These are phyloP conservation scores for Cyprinella venusta DNA, from an alignment of 2,797 vertebrate species.

Conservation along the genomic window DNA sequence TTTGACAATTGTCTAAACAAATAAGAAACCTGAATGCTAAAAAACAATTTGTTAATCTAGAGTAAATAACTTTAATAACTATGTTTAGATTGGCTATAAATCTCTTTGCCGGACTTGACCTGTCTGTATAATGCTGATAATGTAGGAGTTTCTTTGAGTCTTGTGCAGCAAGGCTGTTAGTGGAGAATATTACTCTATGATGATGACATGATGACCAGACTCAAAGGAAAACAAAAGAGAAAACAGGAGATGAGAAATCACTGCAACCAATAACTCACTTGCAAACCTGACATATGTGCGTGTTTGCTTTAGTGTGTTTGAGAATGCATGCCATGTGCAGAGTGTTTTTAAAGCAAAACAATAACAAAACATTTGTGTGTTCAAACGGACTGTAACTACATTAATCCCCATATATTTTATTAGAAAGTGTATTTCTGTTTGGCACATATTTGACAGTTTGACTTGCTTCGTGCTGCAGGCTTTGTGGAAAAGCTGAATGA, in stretches of 20 bases:
- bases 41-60: neutral
- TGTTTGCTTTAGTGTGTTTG: neutral
- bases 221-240: conserved; percentile 35
- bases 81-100: neutral
- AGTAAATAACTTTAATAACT: neutral
- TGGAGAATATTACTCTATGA: conserved; percentile 19
- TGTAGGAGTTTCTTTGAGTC: conserved; percentile 15
- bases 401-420: neutral
- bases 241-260: conserved; percentile 33
- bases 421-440: neutral
- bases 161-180: neutral
- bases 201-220: conserved; percentile 36
- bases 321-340: conserved; percentile 5
- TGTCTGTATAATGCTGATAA: conserved; percentile 17
- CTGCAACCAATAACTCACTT: conserved; percentile 23
- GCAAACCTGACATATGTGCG: conserved; percentile 13
- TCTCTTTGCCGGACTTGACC: neutral
- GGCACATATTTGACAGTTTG: conserved; percentile 6
- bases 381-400: neutral
- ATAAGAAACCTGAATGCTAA: no score
- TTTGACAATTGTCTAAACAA: neutral
- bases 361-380: neutral
- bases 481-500: neutral
- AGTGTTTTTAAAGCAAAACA: conserved; percentile 10
- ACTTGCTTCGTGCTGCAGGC: neutral